Conservation (phyloP, 1,140 invertebrate species). For the Tetragonula clypearis region DNA sequence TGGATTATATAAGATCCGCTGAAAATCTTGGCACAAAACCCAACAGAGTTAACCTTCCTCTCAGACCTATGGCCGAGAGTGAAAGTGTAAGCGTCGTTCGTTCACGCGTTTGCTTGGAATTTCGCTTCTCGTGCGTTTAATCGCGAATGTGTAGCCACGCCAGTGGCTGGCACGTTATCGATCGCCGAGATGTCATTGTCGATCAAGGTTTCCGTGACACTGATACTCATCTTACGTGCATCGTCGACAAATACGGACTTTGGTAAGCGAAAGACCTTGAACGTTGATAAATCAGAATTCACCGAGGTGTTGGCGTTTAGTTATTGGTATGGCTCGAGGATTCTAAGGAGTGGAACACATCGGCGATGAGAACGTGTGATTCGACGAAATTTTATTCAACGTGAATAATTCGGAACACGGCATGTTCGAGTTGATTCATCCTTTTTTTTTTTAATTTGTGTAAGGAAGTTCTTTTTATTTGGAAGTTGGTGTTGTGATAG, state of each 20-base stretch:
- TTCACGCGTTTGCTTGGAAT: not conserved
- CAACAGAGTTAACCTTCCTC: slow-evolving; percentile 28
- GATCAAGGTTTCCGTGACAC: not conserved
- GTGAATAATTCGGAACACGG: no score
- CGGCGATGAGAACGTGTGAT: not conserved
- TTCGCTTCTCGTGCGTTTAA: not conserved
- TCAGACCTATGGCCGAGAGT: slow-evolving; percentile 77
- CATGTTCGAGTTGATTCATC: no score
- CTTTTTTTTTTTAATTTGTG: no score
- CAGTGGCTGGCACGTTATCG: not conserved
- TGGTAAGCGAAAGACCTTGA: slow-evolving; percentile 31
- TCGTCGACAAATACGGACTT: slow-evolving; percentile 25
- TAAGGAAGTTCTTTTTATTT: no score
- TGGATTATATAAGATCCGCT: slow-evolving; percentile 69
- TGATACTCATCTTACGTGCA: not conserved
- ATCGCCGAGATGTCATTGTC: not conserved
- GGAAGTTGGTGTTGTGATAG: no score
- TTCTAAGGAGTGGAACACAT: not conserved
- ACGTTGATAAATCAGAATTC: not conserved
- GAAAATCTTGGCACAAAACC: slow-evolving; percentile 63
- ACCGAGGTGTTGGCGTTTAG: not conserved
- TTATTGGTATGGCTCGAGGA: no score
- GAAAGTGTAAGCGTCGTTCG: slow-evolving; percentile 73
- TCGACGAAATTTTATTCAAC: no score
- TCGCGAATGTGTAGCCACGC: not conserved